These are phyloP conservation scores for Lacerta bilineata DNA, from an alignment of 2,797 vertebrate genomes.

Conservation along the genomic window DNA sequence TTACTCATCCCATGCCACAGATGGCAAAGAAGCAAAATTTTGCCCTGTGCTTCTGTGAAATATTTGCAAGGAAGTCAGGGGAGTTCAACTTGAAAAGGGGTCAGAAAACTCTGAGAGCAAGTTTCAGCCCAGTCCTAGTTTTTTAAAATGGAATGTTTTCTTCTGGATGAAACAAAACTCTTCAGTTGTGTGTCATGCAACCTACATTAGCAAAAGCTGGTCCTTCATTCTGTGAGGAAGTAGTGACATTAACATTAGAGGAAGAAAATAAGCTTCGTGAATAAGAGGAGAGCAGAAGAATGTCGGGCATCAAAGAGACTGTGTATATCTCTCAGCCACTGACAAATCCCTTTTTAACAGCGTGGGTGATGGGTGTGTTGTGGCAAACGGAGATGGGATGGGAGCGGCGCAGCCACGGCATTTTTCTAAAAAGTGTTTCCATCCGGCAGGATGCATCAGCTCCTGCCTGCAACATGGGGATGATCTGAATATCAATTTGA, in stretches of 20 bases:
- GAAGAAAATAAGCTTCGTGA: slow-evolving; percentile 35
- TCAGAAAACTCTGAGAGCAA: no score
- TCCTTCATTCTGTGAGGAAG: slow-evolving; percentile 36
- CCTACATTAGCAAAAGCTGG: not conserved
- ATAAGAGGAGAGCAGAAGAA: slow-evolving; percentile 48
- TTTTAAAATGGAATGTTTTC: not conserved
- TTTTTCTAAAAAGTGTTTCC: slow-evolving; percentile 68
- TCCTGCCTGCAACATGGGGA: slow-evolving; percentile 71
- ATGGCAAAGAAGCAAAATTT: slow-evolving; percentile 40
- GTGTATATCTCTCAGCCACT: slow-evolving; percentile 49
- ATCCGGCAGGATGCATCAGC: slow-evolving; percentile 63
- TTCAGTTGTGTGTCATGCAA: not conserved
- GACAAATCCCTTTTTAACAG: slow-evolving; percentile 46
- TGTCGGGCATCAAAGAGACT: slow-evolving; percentile 53
- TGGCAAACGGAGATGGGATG: slow-evolving; percentile 48
- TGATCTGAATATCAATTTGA: slow-evolving; percentile 75
- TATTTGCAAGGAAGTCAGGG: slow-evolving; percentile 3
- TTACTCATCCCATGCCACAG: slow-evolving; percentile 15
- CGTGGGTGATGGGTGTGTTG: slow-evolving; percentile 60
- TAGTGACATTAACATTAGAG: slow-evolving; percentile 48
- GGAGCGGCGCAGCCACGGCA: slow-evolving; percentile 49
- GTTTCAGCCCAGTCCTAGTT: not conserved
- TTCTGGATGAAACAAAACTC: not conserved
- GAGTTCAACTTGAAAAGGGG: not conserved
- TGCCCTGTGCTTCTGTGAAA: not conserved